These are phyloP conservation scores for Cromileptes altivelis DNA, from an alignment of 2,113 vertebrate species.

Conservation along the genomic window DNA sequence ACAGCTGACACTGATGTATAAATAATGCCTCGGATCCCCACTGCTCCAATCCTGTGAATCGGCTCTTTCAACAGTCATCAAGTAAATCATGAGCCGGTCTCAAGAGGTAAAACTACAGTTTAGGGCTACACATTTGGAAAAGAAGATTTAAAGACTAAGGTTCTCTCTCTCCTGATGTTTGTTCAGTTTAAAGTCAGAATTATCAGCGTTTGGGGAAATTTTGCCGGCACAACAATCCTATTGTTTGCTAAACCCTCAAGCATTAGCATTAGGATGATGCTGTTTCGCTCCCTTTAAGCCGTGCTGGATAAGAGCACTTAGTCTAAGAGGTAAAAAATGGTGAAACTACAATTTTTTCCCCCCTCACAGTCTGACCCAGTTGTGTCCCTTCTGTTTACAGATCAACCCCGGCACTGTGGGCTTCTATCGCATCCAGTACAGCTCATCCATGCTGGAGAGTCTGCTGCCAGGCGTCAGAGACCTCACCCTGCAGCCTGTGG, in stretches of 20 bases:
- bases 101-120: not conserved
- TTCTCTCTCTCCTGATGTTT: not conserved
- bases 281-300: slow-evolving; percentile 12
- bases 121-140: not conserved
- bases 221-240: not conserved
- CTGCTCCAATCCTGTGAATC: not conserved
- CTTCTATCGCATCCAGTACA: slow-evolving; percentile 98
- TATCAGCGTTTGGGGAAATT: not conserved
- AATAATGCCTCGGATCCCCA: not conserved
- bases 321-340: not conserved
- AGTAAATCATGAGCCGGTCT: not conserved
- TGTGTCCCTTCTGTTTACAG: slow-evolving; percentile 75
- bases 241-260: not conserved
- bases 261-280: slow-evolving; percentile 1
- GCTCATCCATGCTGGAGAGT: slow-evolving; percentile 92
- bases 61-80: not conserved
- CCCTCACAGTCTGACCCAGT: slow-evolving; percentile 17
- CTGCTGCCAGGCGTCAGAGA: slow-evolving; percentile 93
- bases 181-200: not conserved
- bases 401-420: slow-evolving; percentile 97
- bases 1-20: not conserved
- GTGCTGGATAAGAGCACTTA: not conserved
- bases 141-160: not conserved
- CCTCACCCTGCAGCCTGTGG: slow-evolving; percentile 94
- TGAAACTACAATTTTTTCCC: not conserved